Base-by-base conservation (phyloP, 1,140 invertebrate species). In the Drosophila burlai region DNA sequence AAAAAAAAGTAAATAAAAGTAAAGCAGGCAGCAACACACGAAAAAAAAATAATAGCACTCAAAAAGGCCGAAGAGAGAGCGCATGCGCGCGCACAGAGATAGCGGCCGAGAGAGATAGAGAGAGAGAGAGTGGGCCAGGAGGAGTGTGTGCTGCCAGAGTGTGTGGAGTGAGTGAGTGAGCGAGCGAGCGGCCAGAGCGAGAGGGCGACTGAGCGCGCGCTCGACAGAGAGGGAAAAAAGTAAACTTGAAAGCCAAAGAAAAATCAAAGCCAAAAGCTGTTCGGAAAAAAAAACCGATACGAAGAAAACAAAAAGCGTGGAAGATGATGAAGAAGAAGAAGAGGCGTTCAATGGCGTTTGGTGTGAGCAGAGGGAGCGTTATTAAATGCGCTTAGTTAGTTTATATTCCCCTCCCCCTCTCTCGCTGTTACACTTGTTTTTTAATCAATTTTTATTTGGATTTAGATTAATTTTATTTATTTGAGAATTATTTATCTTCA, bases 241-340 rank as follows among this genome's bases (percentile, higher is more conserved):
- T 45, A 81, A 85, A 80, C 71, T 83, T 89, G 65, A 74, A 84
- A 77, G 82, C 81, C 75, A 81, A 89, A 91, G 85, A 89, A 89
- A 89, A 89, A 89, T 89, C 85, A 89, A 89, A 87, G 81, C 77
- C 80, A 89, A 83, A 80, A 90, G 83, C 76, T 76, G 76, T 83
- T 82, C 58, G 64, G 52, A 69, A 84, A 81, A 79, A 85, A 61
- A 79, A 85, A 50, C 26, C 50, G 26, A 24, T 55, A 55, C 34
- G 52, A 76, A 58, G 45, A 69, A 72, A 66, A 69, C 62, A 40
- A 52, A 49, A 76, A 67, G 72, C 68, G 57, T 64, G 50, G 36
- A 52, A 74, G 38, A 72, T 50, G 49, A 50, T 55, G 36, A 54
- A 74, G 34, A 71, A 63, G 38, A 69, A 59, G 43, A 58, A 81